Base-by-base conservation (phyloP, 2,113 vertebrate genomes). In the Calypte anna region DNA sequence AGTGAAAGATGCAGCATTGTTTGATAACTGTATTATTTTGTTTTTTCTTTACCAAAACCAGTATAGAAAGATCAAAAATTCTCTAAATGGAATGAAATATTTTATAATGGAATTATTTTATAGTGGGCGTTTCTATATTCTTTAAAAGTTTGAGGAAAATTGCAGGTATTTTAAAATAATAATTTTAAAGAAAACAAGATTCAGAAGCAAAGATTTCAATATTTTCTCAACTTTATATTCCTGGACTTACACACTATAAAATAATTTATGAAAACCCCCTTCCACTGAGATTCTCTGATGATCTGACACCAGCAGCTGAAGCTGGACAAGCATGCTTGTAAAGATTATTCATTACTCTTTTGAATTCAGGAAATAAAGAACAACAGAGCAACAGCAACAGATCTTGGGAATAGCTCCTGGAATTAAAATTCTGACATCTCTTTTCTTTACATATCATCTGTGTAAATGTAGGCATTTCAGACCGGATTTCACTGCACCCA, bases 401-500 rank as follows among this genome's bases (percentile, higher is more conserved):
- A 68, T 10, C 30, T 82, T 63, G 7, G 8, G 8, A 76, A 33
- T 40, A 44, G 14, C 30, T 91, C 17, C 54, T 64, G 31, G 22
- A 76, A 79, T 2, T 51, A 7, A 55, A 91, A 86, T 76, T 88
- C 28, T 53, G 46, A 20, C 7, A 48, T 73, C 5, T 38, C 23
- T 8, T 2, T 72, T 68, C 24, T 38, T 27, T 72, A 10, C 1
- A 1, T 27, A 46, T 6, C 67, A 19, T 43, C 57, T 59, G 6
- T 38, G 30, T 36, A 75, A 77, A 78, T 3, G 24, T 30, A 46
- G 9, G 57, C 66, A 4, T 17, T 66, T 67, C 4, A 1, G 12
- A 17, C 2, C 3, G 0, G 2, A 2, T 75, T 82, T 72, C 40
- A 38, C 14, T 33, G 46, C 7, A 48, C 5, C 2, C 10, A 46